Conservation (phyloP, 2,797 vertebrate species). For the Sandelia bainsii region DNA sequence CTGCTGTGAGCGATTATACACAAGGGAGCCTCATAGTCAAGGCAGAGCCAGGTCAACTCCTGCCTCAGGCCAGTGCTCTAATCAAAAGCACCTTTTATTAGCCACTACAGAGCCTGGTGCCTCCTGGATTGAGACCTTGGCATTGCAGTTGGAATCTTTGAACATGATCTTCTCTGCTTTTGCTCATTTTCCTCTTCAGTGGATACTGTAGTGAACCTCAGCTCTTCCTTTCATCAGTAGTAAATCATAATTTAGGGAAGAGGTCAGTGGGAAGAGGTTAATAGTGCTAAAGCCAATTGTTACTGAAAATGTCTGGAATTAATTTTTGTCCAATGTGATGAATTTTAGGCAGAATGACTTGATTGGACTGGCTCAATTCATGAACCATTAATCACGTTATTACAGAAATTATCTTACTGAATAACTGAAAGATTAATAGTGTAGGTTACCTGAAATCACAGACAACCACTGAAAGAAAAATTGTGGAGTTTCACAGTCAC, state of each 20-base stretch:
- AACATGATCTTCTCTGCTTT: conserved; percentile 38
- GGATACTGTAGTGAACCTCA: conserved; percentile 12
- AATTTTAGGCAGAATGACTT: background rate
- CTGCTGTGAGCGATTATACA: conserved; percentile 56
- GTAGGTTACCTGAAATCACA: background rate
- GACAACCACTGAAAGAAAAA: background rate
- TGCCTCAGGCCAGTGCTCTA: conserved; percentile 44
- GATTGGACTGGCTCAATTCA: background rate
- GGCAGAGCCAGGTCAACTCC: conserved; percentile 48
- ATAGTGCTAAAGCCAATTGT: conserved; percentile 14
- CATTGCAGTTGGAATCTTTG: conserved; percentile 34
- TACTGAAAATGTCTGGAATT: conserved; percentile 17
- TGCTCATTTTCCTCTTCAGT: conserved; percentile 5
- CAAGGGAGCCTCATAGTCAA: conserved; percentile 60
- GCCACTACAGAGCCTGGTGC: conserved; percentile 35
- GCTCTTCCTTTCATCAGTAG: conserved; percentile 17
- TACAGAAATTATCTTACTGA: background rate
- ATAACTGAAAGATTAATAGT: background rate
- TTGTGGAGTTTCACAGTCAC: background rate
- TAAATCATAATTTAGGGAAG: conserved; percentile 20
- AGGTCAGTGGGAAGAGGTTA: conserved; percentile 6
- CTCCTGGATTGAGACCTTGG: conserved; percentile 40
- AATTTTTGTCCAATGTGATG: conserved; percentile 4
- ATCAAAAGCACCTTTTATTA: conserved; percentile 75
- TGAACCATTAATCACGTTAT: background rate